Evolutionary conservation across 2,888 invertebrate species (phyloP).

Genomic region (Caenorhabditis angaria): DNA sequence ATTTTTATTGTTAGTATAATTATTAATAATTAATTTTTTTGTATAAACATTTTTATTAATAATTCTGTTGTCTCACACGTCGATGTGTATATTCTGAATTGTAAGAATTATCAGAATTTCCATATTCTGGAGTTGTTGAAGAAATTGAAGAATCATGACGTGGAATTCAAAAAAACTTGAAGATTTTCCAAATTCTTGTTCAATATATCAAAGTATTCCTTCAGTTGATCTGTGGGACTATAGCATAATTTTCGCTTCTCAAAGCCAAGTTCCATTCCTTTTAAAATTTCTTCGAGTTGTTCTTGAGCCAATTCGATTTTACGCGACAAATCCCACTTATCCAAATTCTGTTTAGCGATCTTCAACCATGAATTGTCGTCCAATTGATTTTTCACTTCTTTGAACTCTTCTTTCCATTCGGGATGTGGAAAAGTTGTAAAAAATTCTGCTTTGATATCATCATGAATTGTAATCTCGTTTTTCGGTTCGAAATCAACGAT

Average conservation of each 20-base stretch:
- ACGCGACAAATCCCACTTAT: conserved; percentile 23
- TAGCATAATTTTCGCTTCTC: not conserved
- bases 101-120: too few species aligned
- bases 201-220: conserved; percentile 23
- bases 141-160: too few species aligned
- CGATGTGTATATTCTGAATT: too few species aligned
- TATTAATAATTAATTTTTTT: too few species aligned
- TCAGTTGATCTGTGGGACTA: conserved; percentile 16
- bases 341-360: conserved; percentile 16
- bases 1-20: too few species aligned
- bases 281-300: conserved; percentile 16
- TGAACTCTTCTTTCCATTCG: not conserved
- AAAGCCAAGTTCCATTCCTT: conserved; percentile 11
- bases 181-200: conserved; percentile 20
- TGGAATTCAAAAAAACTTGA: conserved; percentile 23
- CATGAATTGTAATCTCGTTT: conserved; percentile 12
- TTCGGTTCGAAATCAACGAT: conserved; percentile 26
- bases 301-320: conserved; percentile 25
- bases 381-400: conserved; percentile 13
- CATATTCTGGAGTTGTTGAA: too few species aligned
- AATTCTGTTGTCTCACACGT: too few species aligned
- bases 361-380: conserved; percentile 26
- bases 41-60: too few species aligned
- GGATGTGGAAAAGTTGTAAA: conserved; percentile 11
- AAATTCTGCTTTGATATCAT: conserved; percentile 14